Percentiles rank a stretch among this genome's conserved stretches.
Conservation (phyloP, 30 jellyfish, hydroid and myxozoan species). For the Chironex yamaguchii region DNA sequence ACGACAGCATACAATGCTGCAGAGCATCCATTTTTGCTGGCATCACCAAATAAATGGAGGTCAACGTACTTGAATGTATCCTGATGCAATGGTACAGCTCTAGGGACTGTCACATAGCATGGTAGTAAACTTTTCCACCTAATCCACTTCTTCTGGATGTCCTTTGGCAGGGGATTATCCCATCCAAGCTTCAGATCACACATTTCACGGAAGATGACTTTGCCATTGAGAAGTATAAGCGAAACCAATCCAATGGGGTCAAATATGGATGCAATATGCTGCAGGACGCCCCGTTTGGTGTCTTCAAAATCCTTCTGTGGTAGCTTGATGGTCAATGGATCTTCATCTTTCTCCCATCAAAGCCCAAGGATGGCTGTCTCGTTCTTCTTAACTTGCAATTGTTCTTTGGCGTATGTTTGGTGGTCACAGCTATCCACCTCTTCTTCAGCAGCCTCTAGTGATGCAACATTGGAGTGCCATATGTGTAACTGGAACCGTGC, state of each 20-base stretch:
- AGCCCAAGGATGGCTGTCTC: slow-evolving; percentile 48
- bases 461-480: background rate
- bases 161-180: background rate
- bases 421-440: too few relatives aligned
- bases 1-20: slow-evolving; percentile 36
- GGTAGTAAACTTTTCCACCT: slow-evolving; percentile 10
- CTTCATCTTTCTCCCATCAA: slow-evolving; percentile 32
- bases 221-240: slow-evolving; percentile 18
- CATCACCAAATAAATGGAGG: background rate
- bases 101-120: background rate
- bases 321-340: slow-evolving; percentile 4
- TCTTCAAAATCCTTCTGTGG: background rate
- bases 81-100: background rate
- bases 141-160: slow-evolving; percentile 13
- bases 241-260: slow-evolving; percentile 58
- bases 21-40: slow-evolving; percentile 26
- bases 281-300: slow-evolving; percentile 30
- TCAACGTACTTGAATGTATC: background rate
- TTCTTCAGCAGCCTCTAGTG: background rate
- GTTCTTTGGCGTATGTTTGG: slow-evolving; percentile 23
- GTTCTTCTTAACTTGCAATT: background rate
- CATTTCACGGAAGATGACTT: background rate
- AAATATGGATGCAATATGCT: slow-evolving; percentile 28
- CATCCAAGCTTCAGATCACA: background rate
- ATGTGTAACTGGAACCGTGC: background rate